A percentile compares a stretch with the other conserved stretches of the same genome.
These are phyloP conservation scores for Masticophis lateralis DNA, from an alignment of 2,797 vertebrate genomes.

Conservation along the genomic window DNA sequence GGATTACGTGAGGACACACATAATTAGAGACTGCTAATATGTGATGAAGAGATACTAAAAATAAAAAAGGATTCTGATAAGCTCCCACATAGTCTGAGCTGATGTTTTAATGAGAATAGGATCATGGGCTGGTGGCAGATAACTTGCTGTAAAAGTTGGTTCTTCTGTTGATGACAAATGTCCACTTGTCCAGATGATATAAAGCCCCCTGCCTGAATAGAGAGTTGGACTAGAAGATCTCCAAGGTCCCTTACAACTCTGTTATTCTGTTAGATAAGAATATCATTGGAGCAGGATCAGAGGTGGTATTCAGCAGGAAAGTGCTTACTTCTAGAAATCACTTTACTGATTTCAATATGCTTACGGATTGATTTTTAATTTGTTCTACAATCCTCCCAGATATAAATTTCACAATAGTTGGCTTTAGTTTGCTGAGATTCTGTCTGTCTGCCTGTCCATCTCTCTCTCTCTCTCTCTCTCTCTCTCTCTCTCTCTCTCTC, in stretches of 20 bases:
- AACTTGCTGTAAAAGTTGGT: background rate
- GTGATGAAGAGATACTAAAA: background rate
- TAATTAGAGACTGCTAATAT: background rate
- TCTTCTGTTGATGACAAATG: background rate
- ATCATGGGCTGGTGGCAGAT: background rate
- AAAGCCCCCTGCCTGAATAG: background rate
- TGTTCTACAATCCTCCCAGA: background rate
- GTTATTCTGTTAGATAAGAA: background rate
- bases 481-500: too few relatives aligned
- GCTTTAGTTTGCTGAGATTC: background rate
- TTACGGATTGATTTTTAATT: background rate
- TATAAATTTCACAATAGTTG: background rate
- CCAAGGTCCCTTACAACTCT: background rate
- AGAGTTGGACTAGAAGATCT: background rate
- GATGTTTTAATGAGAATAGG: background rate
- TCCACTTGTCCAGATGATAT: background rate
- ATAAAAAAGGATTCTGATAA: background rate
- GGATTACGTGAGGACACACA: background rate
- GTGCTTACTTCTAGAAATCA: background rate
- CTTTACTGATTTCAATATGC: background rate
- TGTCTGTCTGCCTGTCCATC: too few relatives aligned
- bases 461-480: too few relatives aligned
- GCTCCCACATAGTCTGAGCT: background rate
- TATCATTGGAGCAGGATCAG: background rate
- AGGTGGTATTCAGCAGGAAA: too few relatives aligned